Evolutionary conservation across 2,113 vertebrate genomes (phyloP).

Genomic region (Aspiorhynchus laticeps): DNA sequence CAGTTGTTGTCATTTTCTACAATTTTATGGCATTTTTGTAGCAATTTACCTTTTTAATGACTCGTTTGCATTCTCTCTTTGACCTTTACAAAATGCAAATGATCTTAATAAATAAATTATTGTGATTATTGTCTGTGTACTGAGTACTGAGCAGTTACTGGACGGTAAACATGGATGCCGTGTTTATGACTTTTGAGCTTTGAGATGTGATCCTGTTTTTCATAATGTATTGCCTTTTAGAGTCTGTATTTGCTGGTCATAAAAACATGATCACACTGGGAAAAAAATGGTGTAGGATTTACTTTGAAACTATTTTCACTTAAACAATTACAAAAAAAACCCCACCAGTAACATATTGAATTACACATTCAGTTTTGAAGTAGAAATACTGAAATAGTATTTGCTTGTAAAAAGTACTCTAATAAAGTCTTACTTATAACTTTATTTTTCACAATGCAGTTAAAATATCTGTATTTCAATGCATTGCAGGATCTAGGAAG

Average conservation of each 20-base stretch:
- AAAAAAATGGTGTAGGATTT: neutral
- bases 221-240: neutral
- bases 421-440: neutral
- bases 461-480: slow-evolving; percentile 50
- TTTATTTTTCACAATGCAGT: neutral
- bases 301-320: neutral
- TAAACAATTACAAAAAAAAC: neutral
- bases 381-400: neutral
- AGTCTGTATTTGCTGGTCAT: neutral
- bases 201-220: neutral
- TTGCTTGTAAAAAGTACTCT: neutral
- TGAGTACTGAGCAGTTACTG: neutral
- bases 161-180: neutral
- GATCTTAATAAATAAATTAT: neutral
- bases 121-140: neutral
- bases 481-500: slow-evolving; percentile 73
- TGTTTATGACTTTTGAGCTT: neutral
- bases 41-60: neutral
- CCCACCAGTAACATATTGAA: neutral
- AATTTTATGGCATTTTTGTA: neutral
- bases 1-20: neutral
- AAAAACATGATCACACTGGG: neutral
- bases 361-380: neutral
- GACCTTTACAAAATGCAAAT: neutral
- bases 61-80: neutral